Percentiles rank a stretch among this genome's conserved stretches.
Conservation (phyloP, 2,888 invertebrate genomes). For the Drosophila nr. medialis region DNA sequence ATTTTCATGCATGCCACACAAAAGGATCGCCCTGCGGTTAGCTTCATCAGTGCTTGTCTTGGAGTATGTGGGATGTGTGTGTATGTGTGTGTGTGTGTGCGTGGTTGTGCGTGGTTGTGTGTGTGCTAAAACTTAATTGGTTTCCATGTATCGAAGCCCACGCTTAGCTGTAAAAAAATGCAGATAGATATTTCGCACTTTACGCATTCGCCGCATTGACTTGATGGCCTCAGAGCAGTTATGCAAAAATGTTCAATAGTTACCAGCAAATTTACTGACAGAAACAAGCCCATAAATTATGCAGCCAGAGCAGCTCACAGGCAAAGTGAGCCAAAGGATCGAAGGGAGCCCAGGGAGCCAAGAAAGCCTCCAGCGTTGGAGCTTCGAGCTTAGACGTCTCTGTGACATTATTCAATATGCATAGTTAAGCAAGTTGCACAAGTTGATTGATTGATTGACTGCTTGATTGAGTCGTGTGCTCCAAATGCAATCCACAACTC, state of each 20-base stretch:
- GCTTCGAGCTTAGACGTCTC: constrained; percentile 10
- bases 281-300: constrained; percentile 64
- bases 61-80: background rate
- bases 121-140: constrained; percentile 71
- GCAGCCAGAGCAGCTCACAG: constrained; percentile 33
- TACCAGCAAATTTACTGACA: constrained; percentile 40
- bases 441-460: constrained; percentile 75
- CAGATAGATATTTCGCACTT: constrained; percentile 40
- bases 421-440: constrained; percentile 68
- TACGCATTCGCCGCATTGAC: constrained; percentile 39
- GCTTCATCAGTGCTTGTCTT: constrained; percentile 29
- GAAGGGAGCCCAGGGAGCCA: background rate
- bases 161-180: constrained; percentile 21
- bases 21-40: constrained; percentile 53
- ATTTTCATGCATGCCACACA: constrained; percentile 31
- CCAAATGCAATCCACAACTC: constrained; percentile 2
- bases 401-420: constrained; percentile 73
- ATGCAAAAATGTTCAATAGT: constrained; percentile 23
- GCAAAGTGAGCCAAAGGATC: constrained; percentile 2
- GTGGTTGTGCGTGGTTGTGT: constrained; percentile 24
- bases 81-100: constrained; percentile 5
- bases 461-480: constrained; percentile 55
- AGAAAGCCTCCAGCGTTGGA: background rate
- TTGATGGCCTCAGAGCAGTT: constrained; percentile 17
- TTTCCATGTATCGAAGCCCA: constrained; percentile 45